Base-by-base conservation (phyloP, 2,113 vertebrate species). In the Eclectus roratus region DNA sequence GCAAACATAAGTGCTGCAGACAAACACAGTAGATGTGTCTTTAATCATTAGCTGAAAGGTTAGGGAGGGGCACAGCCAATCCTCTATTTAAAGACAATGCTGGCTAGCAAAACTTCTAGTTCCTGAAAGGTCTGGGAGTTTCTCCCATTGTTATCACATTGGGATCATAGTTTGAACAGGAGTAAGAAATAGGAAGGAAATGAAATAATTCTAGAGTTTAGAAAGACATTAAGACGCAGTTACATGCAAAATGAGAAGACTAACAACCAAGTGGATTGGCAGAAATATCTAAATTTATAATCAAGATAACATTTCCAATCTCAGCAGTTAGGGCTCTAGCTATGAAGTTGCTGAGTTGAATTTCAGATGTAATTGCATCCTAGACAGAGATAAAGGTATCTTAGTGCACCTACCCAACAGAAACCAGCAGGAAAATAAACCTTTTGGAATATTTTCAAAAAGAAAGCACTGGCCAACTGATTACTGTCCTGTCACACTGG, bases 141-240 rank as follows among this genome's bases (percentile, higher is more conserved):
- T 90, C 92, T 95, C 79, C 96, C 87, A 49, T 91, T 96, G 92
- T 91, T 93, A 92, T 91, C 60, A 53, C 29, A 92, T 85, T 76
- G 91, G 92, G 89, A 96, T 93, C 66, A 87, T 23, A 95, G 72
- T 92, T 80, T 91, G 88, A 95, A 92, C 86, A 93, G 33, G 64
- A 94, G 52, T 83, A 91, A 96, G 82, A 96, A 96, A 96, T 68
- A 97, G 96, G 97, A 98, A 98, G 95, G 96, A 97, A 97, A 96
- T 97, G 9, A 97, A 97, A 96, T 92, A 96, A 96, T 91, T 92
- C 60, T 87, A 77, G 46, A 70, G 20, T 94, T 94, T 88, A 87
- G 72, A 97, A 94, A 96, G 58, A 31, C 41, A 21, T 92, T 92
- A 91, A 69, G 61, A 87, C 46, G 25, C 60, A 76, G 89, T 89